These are phyloP conservation scores for Ceratosolen solmsi DNA, from an alignment of 1,140 invertebrate genomes.

Conservation along the genomic window DNA sequence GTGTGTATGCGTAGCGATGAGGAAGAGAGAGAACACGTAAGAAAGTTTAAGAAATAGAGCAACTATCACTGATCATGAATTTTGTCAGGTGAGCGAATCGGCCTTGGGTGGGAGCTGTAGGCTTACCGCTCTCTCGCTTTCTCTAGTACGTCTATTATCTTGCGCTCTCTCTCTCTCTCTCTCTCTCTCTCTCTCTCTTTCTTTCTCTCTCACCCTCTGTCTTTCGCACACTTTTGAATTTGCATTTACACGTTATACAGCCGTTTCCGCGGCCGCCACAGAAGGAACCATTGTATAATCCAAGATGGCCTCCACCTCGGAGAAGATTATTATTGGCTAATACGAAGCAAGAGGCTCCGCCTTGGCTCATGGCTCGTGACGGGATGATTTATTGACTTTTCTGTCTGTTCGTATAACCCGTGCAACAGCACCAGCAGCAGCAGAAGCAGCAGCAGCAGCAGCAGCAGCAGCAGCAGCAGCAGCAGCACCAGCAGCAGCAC, in stretches of 20 bases:
- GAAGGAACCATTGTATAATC: constrained; percentile 75
- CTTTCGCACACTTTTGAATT: constrained; percentile 61
- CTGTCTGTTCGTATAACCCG: constrained; percentile 70
- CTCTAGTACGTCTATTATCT: not conserved
- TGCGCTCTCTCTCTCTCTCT: not conserved
- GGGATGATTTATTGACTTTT: constrained; percentile 75
- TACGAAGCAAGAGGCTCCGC: constrained; percentile 76
- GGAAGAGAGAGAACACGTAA: not conserved
- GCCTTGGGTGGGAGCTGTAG: constrained; percentile 65
- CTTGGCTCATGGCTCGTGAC: constrained; percentile 75
- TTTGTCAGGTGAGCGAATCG: constrained; percentile 54
- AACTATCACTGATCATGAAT: constrained; percentile 13
- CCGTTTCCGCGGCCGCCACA: constrained; percentile 52
- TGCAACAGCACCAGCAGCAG: constrained; percentile 59
- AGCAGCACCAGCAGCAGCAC: constrained; percentile 17
- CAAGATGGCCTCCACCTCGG: constrained; percentile 76
- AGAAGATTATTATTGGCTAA: constrained; percentile 78
- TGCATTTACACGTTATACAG: constrained; percentile 71
- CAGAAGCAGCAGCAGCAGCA: constrained; percentile 61
- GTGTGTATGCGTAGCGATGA: not conserved
- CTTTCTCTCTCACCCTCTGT: constrained; percentile 31
- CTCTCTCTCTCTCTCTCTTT: constrained; percentile 49
- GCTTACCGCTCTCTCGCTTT: constrained; percentile 57
- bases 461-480: constrained; percentile 53
- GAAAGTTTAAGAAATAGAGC: not conserved